A percentile compares a stretch with the other conserved stretches of the same genome.
These are phyloP conservation scores for Sarcophaga caerulescens DNA, from an alignment of 2,888 invertebrate species.

Conservation along the genomic window DNA sequence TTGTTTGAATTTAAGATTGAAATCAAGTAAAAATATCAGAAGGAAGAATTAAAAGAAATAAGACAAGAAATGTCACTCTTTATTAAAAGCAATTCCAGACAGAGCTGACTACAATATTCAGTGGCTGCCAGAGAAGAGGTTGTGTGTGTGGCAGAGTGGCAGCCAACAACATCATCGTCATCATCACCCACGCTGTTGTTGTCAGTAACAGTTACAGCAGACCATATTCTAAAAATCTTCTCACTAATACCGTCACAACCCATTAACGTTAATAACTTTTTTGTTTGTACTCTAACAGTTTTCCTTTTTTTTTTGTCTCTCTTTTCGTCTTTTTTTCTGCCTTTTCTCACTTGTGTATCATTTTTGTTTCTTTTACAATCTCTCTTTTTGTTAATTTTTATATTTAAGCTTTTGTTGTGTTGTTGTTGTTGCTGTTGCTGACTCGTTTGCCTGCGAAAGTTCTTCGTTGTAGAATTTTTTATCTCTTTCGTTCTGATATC, in stretches of 20 bases:
- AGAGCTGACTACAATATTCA: neutral
- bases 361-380: constrained; percentile 13
- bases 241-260: constrained; percentile 62
- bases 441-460: constrained; percentile 11
- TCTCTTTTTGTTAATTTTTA: constrained; percentile 12
- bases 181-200: neutral
- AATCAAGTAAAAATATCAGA: neutral
- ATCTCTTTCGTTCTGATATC: constrained; percentile 31
- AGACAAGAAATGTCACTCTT: constrained; percentile 12
- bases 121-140: neutral
- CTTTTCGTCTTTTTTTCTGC: neutral
- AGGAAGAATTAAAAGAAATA: neutral
- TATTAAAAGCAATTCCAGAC: constrained; percentile 8
- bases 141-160: no score
- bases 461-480: constrained; percentile 18
- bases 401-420: neutral
- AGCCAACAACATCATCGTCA: neutral
- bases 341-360: no score
- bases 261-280: constrained; percentile 66
- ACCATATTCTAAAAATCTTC: constrained; percentile 50
- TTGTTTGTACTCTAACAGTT: constrained; percentile 50
- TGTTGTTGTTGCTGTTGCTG: neutral
- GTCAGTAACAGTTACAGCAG: constrained; percentile 2
- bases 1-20: neutral
- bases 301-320: constrained; percentile 5